phyloP scores from a whole-genome alignment of 64 coral and sea anemone genomes.

The Montipora foliosa region DNA sequence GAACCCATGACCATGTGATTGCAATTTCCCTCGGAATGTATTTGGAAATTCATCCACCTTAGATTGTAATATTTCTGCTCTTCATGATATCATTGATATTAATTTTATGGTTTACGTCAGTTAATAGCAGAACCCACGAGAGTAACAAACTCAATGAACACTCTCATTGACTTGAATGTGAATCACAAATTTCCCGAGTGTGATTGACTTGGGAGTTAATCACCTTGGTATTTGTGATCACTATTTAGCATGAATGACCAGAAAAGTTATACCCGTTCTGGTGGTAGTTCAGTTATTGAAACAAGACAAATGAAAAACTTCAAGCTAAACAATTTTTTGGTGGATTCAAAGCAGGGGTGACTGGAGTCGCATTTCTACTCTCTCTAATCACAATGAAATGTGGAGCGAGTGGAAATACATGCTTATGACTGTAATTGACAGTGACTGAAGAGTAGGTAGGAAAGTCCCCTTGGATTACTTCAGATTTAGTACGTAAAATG shows the following conservation, averaged over 20 bases:
- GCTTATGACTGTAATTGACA: not conserved
- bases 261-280: not conserved
- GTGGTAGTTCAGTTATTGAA: not conserved
- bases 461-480: conserved; percentile 6
- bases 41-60: too few relatives aligned
- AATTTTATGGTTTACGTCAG: too few relatives aligned
- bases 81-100: too few relatives aligned
- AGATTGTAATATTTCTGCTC: too few relatives aligned
- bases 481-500: conserved; percentile 3
- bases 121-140: too few relatives aligned
- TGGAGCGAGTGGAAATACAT: not conserved
- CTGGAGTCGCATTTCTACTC: not conserved
- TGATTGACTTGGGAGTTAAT: too few relatives aligned
- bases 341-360: too few relatives aligned
- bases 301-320: not conserved
- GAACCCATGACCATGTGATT: too few relatives aligned
- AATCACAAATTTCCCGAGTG: too few relatives aligned
- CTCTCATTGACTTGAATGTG: too few relatives aligned
- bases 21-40: too few relatives aligned
- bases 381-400: not conserved
- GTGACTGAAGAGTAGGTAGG: not conserved
- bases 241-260: not conserved
- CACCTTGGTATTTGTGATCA: not conserved
- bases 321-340: not conserved
- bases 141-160: too few relatives aligned